Conservation (phyloP, 2,888 invertebrate genomes). For the Azorinus chamasolen region DNA sequence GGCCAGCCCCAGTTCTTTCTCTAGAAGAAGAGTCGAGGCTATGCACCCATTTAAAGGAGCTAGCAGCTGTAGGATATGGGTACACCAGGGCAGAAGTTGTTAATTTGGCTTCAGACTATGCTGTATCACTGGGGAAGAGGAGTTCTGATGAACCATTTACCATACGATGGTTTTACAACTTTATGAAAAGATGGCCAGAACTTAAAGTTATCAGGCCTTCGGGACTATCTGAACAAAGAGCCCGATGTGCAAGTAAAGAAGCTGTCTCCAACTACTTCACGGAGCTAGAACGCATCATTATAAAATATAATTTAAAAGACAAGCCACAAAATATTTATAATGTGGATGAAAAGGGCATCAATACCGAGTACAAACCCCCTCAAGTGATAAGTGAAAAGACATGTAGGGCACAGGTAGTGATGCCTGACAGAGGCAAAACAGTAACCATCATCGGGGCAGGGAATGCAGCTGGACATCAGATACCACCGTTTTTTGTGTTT, state of each 20-base stretch:
- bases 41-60: slow-evolving; percentile 7
- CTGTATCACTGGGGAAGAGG: slow-evolving; percentile 36
- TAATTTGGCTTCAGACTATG: slow-evolving; percentile 55
- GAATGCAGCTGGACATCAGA: slow-evolving; percentile 15
- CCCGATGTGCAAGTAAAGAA: slow-evolving; percentile 24
- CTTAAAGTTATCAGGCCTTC: slow-evolving; percentile 35
- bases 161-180: slow-evolving; percentile 48
- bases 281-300: slow-evolving; percentile 35
- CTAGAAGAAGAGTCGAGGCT: slow-evolving; percentile 12
- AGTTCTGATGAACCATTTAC: slow-evolving; percentile 30
- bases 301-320: slow-evolving; percentile 35
- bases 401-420: slow-evolving; percentile 28
- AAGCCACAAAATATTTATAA: too few relatives aligned
- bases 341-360: too few relatives aligned
- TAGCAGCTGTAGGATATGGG: slow-evolving; percentile 12
- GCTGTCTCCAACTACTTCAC: slow-evolving; percentile 35
- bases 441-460: too few relatives aligned
- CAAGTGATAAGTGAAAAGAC: slow-evolving; percentile 20
- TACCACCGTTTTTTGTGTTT: slow-evolving; percentile 38
- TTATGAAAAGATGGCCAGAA: slow-evolving; percentile 58
- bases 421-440: slow-evolving; percentile 29
- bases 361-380: slow-evolving; percentile 45
- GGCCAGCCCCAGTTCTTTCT: slow-evolving; percentile 12
- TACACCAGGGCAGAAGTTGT: slow-evolving; percentile 44
- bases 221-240: slow-evolving; percentile 20